phyloP scores from a whole-genome alignment of 2,797 vertebrate genomes.

The Eospalax fontanierii region DNA sequence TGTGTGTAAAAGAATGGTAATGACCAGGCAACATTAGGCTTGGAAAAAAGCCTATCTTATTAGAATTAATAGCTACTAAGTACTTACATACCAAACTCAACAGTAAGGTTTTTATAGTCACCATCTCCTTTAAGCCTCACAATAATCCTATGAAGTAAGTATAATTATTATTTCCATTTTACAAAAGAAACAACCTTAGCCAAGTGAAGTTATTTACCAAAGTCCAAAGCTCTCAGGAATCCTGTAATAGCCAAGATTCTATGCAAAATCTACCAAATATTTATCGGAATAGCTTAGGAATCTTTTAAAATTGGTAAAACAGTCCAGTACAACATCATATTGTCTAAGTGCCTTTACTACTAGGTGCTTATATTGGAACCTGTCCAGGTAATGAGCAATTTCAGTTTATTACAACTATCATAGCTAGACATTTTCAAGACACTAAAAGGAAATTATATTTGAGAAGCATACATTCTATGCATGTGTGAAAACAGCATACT shows the following conservation, averaged over 20 bases:
- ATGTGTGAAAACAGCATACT: neutral
- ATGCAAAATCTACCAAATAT: conserved; percentile 34
- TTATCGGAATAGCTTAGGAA: conserved; percentile 42
- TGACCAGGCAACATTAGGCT: neutral
- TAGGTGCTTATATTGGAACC: neutral
- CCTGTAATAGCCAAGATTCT: neutral
- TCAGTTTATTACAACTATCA: conserved; percentile 54
- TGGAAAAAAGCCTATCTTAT: conserved; percentile 42
- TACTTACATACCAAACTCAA: conserved; percentile 30
- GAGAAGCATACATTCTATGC: neutral
- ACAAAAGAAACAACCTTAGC: conserved; percentile 47
- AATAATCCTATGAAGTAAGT: conserved; percentile 16
- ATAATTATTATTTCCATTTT: conserved; percentile 50
- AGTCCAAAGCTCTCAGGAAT: conserved; percentile 35
- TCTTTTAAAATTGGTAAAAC: conserved; percentile 47
- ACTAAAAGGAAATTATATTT: neutral
- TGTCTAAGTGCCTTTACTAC: conserved; percentile 51
- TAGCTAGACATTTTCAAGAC: conserved; percentile 50
- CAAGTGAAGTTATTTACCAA: conserved; percentile 47
- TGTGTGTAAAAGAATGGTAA: neutral
- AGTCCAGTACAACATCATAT: neutral
- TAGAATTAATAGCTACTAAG: neutral
- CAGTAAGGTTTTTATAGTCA: conserved; percentile 42
- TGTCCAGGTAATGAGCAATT: conserved; percentile 24
- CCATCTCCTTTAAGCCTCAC: conserved; percentile 45